A percentile compares a stretch with the other conserved stretches of the same genome.
Conservation (phyloP, 2,113 vertebrate species). For the Sitta europaea region DNA sequence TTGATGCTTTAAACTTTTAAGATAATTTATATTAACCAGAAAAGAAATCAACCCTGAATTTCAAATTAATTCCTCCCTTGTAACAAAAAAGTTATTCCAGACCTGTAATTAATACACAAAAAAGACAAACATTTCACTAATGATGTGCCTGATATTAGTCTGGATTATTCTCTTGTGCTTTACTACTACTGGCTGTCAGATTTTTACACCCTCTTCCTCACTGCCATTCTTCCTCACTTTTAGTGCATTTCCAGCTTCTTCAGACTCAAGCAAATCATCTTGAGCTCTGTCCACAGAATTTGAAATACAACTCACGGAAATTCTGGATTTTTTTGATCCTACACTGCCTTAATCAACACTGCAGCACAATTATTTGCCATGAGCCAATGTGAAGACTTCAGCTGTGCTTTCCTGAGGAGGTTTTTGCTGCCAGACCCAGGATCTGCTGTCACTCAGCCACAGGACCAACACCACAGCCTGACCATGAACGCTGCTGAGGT, state of each 20-base stretch:
- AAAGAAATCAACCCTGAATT: background rate
- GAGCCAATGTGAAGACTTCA: background rate
- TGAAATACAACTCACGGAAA: background rate
- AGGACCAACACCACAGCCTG: background rate
- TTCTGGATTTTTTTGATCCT: background rate
- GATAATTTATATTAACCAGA: background rate
- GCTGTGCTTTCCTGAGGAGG: background rate
- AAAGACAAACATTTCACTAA: background rate
- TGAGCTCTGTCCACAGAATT: background rate
- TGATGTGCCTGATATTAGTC: background rate
- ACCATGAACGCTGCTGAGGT: rapidly evolving
- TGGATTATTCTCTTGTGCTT: background rate
- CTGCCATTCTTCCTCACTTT: background rate
- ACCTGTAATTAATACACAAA: background rate
- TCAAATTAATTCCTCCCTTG: background rate
- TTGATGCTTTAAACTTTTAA: background rate
- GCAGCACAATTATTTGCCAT: background rate
- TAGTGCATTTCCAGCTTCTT: background rate
- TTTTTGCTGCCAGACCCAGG: background rate
- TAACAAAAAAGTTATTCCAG: background rate
- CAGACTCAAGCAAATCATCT: background rate
- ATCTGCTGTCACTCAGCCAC: background rate
- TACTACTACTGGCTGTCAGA: background rate
- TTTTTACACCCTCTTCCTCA: background rate
- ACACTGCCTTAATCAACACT: background rate